Conservation (phyloP, 2,113 vertebrate genomes). For the Corvus hawaiiensis region DNA sequence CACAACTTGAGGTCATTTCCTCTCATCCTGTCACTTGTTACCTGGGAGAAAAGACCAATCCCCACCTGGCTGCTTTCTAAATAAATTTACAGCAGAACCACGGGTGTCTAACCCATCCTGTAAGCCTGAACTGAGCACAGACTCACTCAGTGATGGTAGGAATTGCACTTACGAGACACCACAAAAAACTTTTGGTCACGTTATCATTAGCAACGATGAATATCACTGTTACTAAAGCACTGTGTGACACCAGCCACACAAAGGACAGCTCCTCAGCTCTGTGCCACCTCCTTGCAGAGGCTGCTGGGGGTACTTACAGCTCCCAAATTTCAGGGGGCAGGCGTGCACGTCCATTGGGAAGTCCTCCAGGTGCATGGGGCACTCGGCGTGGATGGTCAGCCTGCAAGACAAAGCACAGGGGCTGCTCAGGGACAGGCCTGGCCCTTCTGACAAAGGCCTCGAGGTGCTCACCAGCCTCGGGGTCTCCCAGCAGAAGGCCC, state of each 20-base stretch:
- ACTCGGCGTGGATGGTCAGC: constrained; percentile 96
- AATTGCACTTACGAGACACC: background rate
- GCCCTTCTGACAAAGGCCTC: background rate
- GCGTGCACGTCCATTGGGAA: constrained; percentile 98
- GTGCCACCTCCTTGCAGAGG: background rate
- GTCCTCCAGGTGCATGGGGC: constrained; percentile 98
- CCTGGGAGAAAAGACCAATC: background rate
- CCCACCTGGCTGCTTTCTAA: background rate
- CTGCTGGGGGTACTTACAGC: constrained; percentile 82
- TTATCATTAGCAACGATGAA: background rate
- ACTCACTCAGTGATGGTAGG: rapidly evolving
- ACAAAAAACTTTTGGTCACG: background rate
- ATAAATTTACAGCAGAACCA: background rate
- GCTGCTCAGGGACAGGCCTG: background rate
- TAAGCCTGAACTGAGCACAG: background rate
- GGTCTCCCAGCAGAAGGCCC: background rate
- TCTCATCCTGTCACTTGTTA: background rate
- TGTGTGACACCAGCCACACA: background rate
- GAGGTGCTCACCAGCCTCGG: background rate
- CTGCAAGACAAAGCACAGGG: constrained; percentile 64
- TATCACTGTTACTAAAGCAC: background rate
- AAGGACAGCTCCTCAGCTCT: background rate
- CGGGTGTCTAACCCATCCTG: background rate
- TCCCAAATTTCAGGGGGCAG: constrained; percentile 97
- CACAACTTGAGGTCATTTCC: background rate